These are phyloP conservation scores for Halocynthia roretzi DNA, from an alignment of 23 tunicate species.

Conservation along the genomic window DNA sequence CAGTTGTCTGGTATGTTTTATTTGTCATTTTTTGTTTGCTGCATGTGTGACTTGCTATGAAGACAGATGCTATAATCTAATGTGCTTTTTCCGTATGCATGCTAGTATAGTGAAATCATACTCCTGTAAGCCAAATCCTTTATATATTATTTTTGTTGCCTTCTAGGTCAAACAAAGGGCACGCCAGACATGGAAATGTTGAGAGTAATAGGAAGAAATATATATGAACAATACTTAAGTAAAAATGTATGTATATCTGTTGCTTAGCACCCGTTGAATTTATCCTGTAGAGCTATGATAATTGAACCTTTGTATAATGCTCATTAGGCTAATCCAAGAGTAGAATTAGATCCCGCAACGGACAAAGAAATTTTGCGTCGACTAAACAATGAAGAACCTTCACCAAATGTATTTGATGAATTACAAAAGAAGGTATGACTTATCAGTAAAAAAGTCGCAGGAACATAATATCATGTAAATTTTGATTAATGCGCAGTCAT, in stretches of 20 bases:
- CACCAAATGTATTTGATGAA: conserved; percentile 87
- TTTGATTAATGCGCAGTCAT: no score
- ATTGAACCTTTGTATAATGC: not conserved
- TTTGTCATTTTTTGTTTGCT: no score
- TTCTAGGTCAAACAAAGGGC: conserved; percentile 36
- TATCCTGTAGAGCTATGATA: not conserved
- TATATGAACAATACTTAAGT: conserved; percentile 85
- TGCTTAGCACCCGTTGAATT: not conserved
- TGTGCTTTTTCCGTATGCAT: no score
- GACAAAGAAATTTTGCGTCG: conserved; percentile 52
- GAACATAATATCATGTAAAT: no score
- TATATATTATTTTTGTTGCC: not conserved
- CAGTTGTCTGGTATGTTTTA: conserved; percentile 27
- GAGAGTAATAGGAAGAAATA: conserved; percentile 68
- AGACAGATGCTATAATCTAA: no score
- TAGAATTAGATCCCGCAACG: conserved; percentile 31
- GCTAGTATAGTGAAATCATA: no score
- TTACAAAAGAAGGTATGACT: conserved; percentile 59
- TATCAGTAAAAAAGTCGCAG: no score
- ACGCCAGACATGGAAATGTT: conserved; percentile 83
- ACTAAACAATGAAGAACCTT: conserved; percentile 70
- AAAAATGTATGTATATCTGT: conserved; percentile 39
- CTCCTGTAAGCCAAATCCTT: no score
- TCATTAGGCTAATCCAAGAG: conserved; percentile 68
- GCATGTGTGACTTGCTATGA: no score